Percentiles rank a stretch among this genome's conserved stretches.
phyloP scores from a whole-genome alignment of 2,888 invertebrate species.

The Anagyrus pseudococci region DNA sequence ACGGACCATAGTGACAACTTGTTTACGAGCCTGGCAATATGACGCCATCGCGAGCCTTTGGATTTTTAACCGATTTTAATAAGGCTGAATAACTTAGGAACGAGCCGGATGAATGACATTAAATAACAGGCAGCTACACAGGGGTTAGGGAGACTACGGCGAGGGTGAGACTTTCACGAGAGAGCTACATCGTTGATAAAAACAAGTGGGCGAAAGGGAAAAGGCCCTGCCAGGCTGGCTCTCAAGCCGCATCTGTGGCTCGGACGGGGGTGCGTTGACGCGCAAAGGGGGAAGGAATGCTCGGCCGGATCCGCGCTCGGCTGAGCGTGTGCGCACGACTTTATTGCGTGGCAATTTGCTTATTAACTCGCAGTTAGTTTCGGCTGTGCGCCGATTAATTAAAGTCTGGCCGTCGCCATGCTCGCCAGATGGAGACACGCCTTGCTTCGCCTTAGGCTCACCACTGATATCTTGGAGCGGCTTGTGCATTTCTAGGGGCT shows the following conservation, averaged over 20 bases:
- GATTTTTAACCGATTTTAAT: constrained; percentile 56
- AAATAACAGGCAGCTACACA: constrained; percentile 46
- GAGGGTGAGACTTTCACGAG: constrained; percentile 18
- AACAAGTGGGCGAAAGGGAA: constrained; percentile 13
- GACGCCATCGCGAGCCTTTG: constrained; percentile 37
- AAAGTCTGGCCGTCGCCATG: constrained; percentile 24
- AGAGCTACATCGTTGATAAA: constrained; percentile 8
- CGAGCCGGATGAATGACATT: constrained; percentile 56
- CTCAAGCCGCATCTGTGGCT: constrained; percentile 61
- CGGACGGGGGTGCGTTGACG: constrained; percentile 56
- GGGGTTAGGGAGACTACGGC: background rate
- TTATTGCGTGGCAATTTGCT: constrained; percentile 62
- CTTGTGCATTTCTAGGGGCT: too few relatives aligned
- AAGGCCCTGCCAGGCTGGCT: too few relatives aligned
- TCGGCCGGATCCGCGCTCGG: constrained; percentile 27
- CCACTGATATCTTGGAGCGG: too few relatives aligned
- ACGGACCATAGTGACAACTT: constrained; percentile 30
- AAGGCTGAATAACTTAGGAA: constrained; percentile 49
- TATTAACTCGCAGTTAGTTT: constrained; percentile 62
- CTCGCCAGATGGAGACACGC: constrained; percentile 59
- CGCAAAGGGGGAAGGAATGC: constrained; percentile 43
- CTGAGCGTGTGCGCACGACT: constrained; percentile 21
- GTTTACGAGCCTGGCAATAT: constrained; percentile 42
- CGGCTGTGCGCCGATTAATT: constrained; percentile 50
- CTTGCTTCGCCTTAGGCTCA: constrained; percentile 36